Base-by-base conservation (phyloP, 2,113 vertebrate genomes). In the Amblyornis subalaris region DNA sequence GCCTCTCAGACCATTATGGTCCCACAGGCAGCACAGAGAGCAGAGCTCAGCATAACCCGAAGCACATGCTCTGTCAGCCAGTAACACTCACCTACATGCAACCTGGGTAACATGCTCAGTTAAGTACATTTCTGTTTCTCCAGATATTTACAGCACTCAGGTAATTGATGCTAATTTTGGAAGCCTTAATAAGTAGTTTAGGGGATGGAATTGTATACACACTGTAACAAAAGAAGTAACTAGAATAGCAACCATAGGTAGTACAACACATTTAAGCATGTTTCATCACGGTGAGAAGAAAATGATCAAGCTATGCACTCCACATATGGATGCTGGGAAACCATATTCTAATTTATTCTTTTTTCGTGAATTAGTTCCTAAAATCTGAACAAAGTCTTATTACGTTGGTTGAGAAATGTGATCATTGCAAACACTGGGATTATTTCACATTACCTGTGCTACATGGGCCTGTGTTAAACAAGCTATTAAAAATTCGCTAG, bases 21-120 rank as follows among this genome's bases (percentile, higher is more conserved):
- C 21, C 31, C 33, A 16, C 0, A 0, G 21, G 54, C 73, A 60
- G 70, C 40, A 24, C 0, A 1, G 45, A 38, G 28, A 51, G 53
- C 14, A 3, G 13, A 40, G 51, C 9, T 18, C 29, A n/a, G 50
- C 8, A 35, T 26, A n/a, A 42, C 6, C 54, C 18, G 25, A 42
- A 25, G 48, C 21, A 18, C 5, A 0, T 3, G 21, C 22, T 21
- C 33, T 24, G 12, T 6, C 57, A 54, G 28, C 15, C 44, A 62
- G 24, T 6, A 31, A 33, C 2, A 33, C 12, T 13, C 47, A 33
- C 10, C 23, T 12, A 29, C 35, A 4, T 1, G 28, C 21, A 33
- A 36, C 11, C 28, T 24, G 58, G 28, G 5, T 12, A 48, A 65
- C 12, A 10, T 5, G 44, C 57, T 48, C 65, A 53, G 8, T 4